Conservation (phyloP, 1,140 invertebrate species). For the Dufourea novaeangliae region DNA sequence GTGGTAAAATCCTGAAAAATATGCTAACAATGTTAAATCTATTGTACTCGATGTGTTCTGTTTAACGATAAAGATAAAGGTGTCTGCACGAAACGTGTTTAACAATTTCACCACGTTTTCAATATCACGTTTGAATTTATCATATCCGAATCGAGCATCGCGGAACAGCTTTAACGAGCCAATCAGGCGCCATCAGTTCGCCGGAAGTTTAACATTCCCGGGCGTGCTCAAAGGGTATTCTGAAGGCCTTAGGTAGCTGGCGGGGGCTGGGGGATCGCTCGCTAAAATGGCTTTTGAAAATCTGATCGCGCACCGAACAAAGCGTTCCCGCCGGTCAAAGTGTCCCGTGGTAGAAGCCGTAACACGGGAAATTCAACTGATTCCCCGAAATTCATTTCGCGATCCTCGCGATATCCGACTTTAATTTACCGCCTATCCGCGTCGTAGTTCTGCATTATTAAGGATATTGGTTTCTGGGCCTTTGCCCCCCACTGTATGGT, state of each 20-base stretch:
- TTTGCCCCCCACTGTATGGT: neutral
- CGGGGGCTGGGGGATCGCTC: constrained; percentile 24
- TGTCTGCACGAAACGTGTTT: too few relatives aligned
- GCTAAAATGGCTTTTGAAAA: constrained; percentile 63
- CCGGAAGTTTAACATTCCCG: constrained; percentile 61
- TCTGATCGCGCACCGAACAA: constrained; percentile 61
- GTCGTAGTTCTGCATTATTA: constrained; percentile 24
- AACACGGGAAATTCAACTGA: constrained; percentile 10
- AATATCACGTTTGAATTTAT: constrained; percentile 41
- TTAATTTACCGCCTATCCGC: constrained; percentile 26
- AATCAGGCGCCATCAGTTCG: constrained; percentile 62
- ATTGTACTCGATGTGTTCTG: too few relatives aligned
- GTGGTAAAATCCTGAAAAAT: too few relatives aligned
- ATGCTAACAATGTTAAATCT: too few relatives aligned
- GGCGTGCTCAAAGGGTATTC: constrained; percentile 51
- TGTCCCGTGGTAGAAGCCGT: neutral
- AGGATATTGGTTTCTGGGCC: constrained; percentile 42
- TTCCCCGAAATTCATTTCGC: constrained; percentile 16
- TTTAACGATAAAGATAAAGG: too few relatives aligned
- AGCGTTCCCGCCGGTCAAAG: constrained; percentile 4
- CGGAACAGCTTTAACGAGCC: constrained; percentile 59
- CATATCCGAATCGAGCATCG: constrained; percentile 46
- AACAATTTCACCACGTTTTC: neutral
- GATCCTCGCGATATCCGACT: constrained; percentile 22
- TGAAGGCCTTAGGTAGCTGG: constrained; percentile 59